Evolutionary conservation across 2,888 invertebrate genomes (phyloP), one percentile per base, ranked within the genome.

Genomic region (Ophion ellenae): DNA sequence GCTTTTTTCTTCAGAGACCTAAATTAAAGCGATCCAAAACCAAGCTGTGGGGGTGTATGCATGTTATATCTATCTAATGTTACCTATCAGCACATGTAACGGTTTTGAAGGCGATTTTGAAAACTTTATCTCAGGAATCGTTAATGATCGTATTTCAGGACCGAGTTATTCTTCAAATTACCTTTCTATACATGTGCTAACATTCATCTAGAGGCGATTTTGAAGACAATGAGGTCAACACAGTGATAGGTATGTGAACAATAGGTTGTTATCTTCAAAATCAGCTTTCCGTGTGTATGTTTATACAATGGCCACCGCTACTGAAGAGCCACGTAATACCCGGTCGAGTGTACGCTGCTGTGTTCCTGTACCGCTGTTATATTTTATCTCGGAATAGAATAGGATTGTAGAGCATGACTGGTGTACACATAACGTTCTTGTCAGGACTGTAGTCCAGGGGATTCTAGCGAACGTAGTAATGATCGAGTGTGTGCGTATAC

Each of bases 291-390:
- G 53, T 53, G 57, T 36, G 36, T 20, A 40, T 20, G 17, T 69
- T 45, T 20, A 32, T 36, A 36, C 32, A 36, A 59, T 36, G 59
- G 59, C 59, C 28, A 53, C 11, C n/a, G 36, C 47, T 32, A 32
- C 28, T 45, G 63, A 64, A 64, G 45, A 66, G 47, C 53, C 64
- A 28, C 64, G 64, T 9, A 59, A 80, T 76, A 71, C 17, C 64
- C 79, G 83, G 79, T 83, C 59, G 67, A 79, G 79, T 70, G 59
- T 17, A 40, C 73, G 64, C 74, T 79, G 70, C 64, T 64, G 64
- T 69, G 61, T 83, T 80, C 79, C 83, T 32, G 40, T n/a, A 53
- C 69, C 47, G 67, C 40, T 45, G 64, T 76, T 64, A 32, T 64
- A 61, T 64, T 40, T 40, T 45, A 53, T 28, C 64, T 17, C 76